Evolutionary conservation across 1,140 invertebrate species (phyloP).

Genomic region (Wasmannia auropunctata): DNA sequence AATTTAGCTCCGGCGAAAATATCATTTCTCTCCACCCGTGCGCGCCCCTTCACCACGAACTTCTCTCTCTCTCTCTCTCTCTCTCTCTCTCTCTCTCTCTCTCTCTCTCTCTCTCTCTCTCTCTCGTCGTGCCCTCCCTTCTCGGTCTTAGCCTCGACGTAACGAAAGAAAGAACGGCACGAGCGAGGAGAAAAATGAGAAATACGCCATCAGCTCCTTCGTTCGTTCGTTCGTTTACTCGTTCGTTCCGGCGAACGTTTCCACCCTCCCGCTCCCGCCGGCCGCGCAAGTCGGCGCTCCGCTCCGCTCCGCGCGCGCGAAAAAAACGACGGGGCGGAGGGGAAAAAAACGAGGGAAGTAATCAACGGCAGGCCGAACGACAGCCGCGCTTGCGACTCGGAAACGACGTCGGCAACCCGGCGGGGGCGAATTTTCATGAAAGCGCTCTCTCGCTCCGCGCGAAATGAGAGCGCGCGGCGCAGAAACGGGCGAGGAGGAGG

Average conservation of each 20-base stretch:
- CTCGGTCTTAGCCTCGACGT: slow-evolving; percentile 20
- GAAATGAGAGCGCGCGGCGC: slow-evolving; percentile 66
- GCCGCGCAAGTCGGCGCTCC: background rate
- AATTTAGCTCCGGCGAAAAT: slow-evolving; percentile 54
- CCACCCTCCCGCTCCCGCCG: background rate
- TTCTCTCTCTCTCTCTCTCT: background rate
- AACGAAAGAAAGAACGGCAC: slow-evolving; percentile 39
- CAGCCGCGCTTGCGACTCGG: slow-evolving; percentile 63
- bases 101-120: background rate
- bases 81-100: background rate
- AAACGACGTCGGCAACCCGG: slow-evolving; percentile 64
- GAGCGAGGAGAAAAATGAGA: slow-evolving; percentile 35
- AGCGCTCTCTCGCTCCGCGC: slow-evolving; percentile 63
- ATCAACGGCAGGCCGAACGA: slow-evolving; percentile 68
- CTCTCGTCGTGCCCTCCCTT: background rate
- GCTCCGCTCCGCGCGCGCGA: background rate
- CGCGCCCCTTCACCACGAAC: slow-evolving; percentile 9
- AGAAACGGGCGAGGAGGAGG: background rate
- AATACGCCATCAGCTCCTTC: slow-evolving; percentile 46
- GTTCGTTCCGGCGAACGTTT: slow-evolving; percentile 11
- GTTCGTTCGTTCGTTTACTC: slow-evolving; percentile 17
- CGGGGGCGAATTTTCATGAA: slow-evolving; percentile 72
- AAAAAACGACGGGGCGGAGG: background rate
- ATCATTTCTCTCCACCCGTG: slow-evolving; percentile 48
- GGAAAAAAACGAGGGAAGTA: slow-evolving; percentile 63